Percentiles rank a stretch among this genome's conserved stretches.
These are phyloP conservation scores for Patella ulyssiponensis DNA, from an alignment of 2,888 invertebrate genomes.

Conservation along the genomic window DNA sequence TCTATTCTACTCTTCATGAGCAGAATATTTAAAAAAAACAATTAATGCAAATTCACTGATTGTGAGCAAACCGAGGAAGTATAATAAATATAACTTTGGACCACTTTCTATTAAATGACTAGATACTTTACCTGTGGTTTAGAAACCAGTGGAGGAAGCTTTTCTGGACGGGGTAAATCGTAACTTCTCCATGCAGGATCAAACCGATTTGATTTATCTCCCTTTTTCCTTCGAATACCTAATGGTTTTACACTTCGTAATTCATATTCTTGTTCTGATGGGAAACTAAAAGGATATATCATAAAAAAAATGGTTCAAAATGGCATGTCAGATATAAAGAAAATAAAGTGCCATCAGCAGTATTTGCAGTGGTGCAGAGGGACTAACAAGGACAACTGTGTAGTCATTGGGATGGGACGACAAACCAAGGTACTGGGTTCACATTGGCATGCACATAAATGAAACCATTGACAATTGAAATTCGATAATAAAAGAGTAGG, in stretches of 20 bases:
- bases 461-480: too few relatives aligned
- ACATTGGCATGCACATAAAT: too few relatives aligned
- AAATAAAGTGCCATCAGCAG: background rate
- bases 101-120: too few relatives aligned
- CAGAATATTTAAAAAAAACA: too few relatives aligned
- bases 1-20: too few relatives aligned
- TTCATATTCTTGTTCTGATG: conserved; percentile 63
- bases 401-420: too few relatives aligned
- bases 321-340: conserved; percentile 9
- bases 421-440: too few relatives aligned
- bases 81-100: too few relatives aligned
- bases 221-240: conserved; percentile 47
- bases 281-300: conserved; percentile 50
- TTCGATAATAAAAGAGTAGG: too few relatives aligned
- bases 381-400: too few relatives aligned
- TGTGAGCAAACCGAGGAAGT: too few relatives aligned
- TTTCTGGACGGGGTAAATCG: conserved; percentile 53
- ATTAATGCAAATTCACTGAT: too few relatives aligned
- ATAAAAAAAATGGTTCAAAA: background rate
- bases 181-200: conserved; percentile 67
- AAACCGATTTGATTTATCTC: conserved; percentile 47
- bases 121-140: conserved; percentile 65
- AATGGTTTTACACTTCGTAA: conserved; percentile 63
- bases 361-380: background rate
- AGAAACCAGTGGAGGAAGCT: conserved; percentile 63